Evolutionary conservation across 2,113 vertebrate species (phyloP).

Genomic region (Stigmatopora argus): DNA sequence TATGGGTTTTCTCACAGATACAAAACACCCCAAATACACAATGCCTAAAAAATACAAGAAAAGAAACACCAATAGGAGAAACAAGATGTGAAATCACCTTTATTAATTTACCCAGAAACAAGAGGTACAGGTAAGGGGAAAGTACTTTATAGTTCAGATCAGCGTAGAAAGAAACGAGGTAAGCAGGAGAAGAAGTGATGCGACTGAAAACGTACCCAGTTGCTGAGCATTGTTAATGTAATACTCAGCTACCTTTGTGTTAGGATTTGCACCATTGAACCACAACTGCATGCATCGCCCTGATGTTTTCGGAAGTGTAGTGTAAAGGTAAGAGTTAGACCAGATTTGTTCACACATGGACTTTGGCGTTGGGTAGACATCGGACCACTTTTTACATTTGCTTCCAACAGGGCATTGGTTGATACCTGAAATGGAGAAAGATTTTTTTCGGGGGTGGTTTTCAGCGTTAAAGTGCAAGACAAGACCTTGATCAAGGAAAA

Average conservation of each 20-base stretch:
- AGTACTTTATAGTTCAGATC: conserved; percentile 11
- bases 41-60: neutral
- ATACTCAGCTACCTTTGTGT: conserved; percentile 68
- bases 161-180: conserved; percentile 11
- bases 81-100: neutral
- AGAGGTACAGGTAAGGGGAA: neutral
- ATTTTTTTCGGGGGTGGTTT: neutral
- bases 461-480: neutral
- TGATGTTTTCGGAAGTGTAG: conserved; percentile 58
- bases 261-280: conserved; percentile 77
- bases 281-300: conserved; percentile 87
- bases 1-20: neutral
- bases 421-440: conserved; percentile 49
- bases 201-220: neutral
- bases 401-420: conserved; percentile 76
- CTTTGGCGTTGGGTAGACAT: conserved; percentile 68
- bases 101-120: conserved; percentile 11
- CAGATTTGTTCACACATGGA: conserved; percentile 86
- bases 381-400: conserved; percentile 68
- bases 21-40: neutral
- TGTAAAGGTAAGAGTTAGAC: conserved; percentile 79
- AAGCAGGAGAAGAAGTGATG: conserved; percentile 30
- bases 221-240: conserved; percentile 52
- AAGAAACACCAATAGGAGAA: neutral
- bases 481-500: too few relatives aligned